These are phyloP conservation scores for Sarcophaga subvicina DNA, from an alignment of 2,888 invertebrate genomes.

Conservation along the genomic window DNA sequence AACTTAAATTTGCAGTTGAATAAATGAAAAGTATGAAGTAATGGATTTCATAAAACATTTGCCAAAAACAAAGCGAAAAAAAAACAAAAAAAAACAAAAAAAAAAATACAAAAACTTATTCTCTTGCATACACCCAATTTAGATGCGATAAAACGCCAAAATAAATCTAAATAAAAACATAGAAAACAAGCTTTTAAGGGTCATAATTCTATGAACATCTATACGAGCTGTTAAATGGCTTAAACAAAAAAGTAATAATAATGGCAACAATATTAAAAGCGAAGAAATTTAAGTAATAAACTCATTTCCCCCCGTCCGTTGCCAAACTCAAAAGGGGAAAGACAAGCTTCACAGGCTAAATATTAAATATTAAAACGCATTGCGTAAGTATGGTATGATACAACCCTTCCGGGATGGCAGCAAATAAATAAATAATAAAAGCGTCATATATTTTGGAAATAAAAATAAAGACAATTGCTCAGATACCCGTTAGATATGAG, in stretches of 20 bases:
- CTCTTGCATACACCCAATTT: background rate
- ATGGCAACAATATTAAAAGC: constrained; percentile 10
- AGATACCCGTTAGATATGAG: constrained; percentile 17
- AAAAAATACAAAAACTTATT: constrained; percentile 18
- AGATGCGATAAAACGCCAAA: background rate
- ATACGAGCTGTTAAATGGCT: constrained; percentile 55
- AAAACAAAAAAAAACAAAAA: background rate
- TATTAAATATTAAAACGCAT: background rate
- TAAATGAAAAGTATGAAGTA: constrained; percentile 64
- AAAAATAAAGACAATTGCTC: constrained; percentile 50
- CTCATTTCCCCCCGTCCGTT: constrained; percentile 8
- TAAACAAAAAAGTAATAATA: constrained; percentile 31
- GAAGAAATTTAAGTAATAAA: constrained; percentile 56
- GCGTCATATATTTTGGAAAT: constrained; percentile 38
- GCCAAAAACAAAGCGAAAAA: constrained; percentile 72
- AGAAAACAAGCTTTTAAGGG: constrained; percentile 50
- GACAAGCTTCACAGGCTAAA: background rate
- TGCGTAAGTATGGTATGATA: constrained; percentile 1
- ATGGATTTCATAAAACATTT: constrained; percentile 78
- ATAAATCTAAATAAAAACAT: background rate
- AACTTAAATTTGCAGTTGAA: constrained; percentile 15
- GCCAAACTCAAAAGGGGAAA: constrained; percentile 24
- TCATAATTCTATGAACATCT: constrained; percentile 31
- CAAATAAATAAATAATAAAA: constrained; percentile 60
- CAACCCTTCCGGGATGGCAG: constrained; percentile 63